Percentiles rank a stretch among this genome's conserved stretches.
phyloP scores from a whole-genome alignment of 2,888 invertebrate genomes.

The Glaucopsyche alexis region DNA sequence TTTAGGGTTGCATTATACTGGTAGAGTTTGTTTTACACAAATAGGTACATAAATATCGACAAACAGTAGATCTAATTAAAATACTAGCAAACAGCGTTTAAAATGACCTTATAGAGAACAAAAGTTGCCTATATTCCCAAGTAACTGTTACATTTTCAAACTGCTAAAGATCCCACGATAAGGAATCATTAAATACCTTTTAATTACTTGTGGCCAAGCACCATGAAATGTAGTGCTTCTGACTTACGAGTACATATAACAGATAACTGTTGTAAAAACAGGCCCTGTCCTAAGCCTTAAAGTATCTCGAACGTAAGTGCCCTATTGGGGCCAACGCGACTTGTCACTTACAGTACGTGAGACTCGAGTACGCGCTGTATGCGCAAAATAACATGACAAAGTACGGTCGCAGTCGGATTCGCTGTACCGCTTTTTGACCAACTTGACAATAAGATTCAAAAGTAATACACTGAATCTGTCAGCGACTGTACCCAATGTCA shows the following conservation, averaged over 20 bases:
- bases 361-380: not conserved
- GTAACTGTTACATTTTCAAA: not conserved
- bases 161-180: not conserved
- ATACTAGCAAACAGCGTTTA: not conserved
- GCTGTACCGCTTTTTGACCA: too few species aligned
- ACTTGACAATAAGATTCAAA: too few species aligned
- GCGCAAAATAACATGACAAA: not conserved
- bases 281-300: not conserved
- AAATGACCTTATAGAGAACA: constrained; percentile 6
- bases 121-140: constrained; percentile 9
- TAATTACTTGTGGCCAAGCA: not conserved
- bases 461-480: too few species aligned
- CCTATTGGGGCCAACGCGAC: not conserved
- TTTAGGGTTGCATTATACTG: too few species aligned
- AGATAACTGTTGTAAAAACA: not conserved
- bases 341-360: not conserved
- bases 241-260: not conserved
- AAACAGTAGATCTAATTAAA: too few species aligned
- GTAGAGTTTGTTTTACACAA: too few species aligned
- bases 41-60: too few species aligned
- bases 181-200: constrained; percentile 9
- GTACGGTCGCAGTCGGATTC: not conserved
- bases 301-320: not conserved
- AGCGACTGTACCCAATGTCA: too few species aligned
- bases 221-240: constrained; percentile 10